These are phyloP conservation scores for Gasterosteus aculeatus DNA, from an alignment of 2,113 vertebrate genomes.

Conservation along the genomic window DNA sequence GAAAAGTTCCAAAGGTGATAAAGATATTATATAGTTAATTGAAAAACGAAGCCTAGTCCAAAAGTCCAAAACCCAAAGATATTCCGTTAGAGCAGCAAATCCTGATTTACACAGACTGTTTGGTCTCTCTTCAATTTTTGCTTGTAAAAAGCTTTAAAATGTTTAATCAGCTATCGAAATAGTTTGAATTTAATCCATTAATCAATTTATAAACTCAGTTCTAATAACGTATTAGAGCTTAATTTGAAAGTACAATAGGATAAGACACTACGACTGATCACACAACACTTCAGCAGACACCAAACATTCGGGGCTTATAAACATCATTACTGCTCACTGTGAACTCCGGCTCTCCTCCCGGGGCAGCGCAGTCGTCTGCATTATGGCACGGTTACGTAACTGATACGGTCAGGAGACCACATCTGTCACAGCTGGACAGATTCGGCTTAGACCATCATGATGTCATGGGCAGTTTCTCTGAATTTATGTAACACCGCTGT, in stretches of 20 bases:
- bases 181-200: background rate
- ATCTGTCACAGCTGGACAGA: constrained; percentile 48
- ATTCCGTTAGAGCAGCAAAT: background rate
- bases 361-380: constrained; percentile 21
- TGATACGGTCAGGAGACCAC: constrained; percentile 69
- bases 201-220: background rate
- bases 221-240: background rate
- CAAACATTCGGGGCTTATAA: background rate
- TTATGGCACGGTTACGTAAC: constrained; percentile 68
- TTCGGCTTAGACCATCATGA: constrained; percentile 40
- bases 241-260: background rate
- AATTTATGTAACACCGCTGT: constrained; percentile 53
- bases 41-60: background rate
- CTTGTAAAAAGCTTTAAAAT: background rate
- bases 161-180: background rate
- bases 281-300: background rate
- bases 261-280: background rate
- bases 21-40: background rate
- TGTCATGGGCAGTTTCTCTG: constrained; percentile 44
- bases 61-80: background rate
- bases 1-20: background rate
- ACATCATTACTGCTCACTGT: constrained; percentile 3
- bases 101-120: background rate
- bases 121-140: background rate
- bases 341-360: background rate